Evolutionary conservation across 2,797 vertebrate species (phyloP), one percentile per base, ranked within the genome.

Genomic region (Microctenopoma lineatum): DNA sequence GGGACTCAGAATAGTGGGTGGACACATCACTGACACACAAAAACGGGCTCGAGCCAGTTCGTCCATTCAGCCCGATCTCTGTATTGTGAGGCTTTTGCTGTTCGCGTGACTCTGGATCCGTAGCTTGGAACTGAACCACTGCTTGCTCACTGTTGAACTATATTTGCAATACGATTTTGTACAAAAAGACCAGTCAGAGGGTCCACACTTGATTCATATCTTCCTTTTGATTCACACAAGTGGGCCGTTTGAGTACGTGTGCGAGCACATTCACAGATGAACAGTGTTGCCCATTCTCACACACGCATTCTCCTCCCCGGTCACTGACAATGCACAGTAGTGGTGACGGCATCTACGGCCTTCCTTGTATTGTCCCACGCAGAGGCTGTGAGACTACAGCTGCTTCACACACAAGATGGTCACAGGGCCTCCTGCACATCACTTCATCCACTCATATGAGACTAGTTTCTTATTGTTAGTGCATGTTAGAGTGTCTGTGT

Each of bases 321-420:
- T 38, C 73, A 29, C 36, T 79, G 74, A 92, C 86, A 91, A 91
- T 88, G 60, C 83, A 87, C 84, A 91, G 83, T 78, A 7, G 57
- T 36, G 45, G 70, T 89, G 87, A 90, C 89, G 81, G 61, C 88
- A 89, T 83, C 85, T 45, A 12, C 68, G 29, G 73, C 74, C 82
- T 90, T 90, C 87, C 89, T 85, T 72, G 79, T 71, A 90, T 88
- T 92, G 89, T 90, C 87, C 83, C 81, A 85, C 77, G 25, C 83
- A 69, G 53, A 38, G 75, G 47, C 52, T 53, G 5, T 7, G 44
- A 70, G 70, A 57, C 65, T 12, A 26, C 82, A 84, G 89, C 88
- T 89, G 85, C 57, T 70, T 62, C 54, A 54, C 66, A 34, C 75
- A 64, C 53, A 75, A 44, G 44, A 65, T 12, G 5, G 6, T 26